Conservation (phyloP, 2,113 vertebrate genomes). For the Cyanistes caeruleus region DNA sequence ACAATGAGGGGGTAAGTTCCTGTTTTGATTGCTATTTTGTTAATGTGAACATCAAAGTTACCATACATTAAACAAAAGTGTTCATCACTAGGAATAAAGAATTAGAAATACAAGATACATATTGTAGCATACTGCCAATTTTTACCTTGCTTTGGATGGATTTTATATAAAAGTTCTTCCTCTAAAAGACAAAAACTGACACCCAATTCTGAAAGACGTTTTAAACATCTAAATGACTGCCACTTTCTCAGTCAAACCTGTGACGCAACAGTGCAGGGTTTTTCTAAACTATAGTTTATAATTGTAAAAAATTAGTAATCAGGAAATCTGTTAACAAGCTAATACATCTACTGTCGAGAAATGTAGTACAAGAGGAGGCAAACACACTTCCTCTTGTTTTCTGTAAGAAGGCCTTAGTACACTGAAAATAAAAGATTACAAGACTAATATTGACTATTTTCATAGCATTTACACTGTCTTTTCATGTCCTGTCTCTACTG, state of each 20-base stretch:
- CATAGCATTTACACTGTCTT: background rate
- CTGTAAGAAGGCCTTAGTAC: background rate
- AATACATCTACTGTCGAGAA: background rate
- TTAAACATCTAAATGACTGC: background rate
- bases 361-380: background rate
- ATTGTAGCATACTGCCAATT: background rate
- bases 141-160: background rate
- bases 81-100: background rate
- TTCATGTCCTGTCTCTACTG: background rate
- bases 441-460: background rate
- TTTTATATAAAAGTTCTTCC: background rate
- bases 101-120: background rate
- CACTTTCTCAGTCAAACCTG: background rate
- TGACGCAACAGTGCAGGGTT: background rate
- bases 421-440: background rate
- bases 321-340: background rate
- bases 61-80: background rate
- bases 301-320: background rate
- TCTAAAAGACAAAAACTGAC: background rate
- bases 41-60: background rate
- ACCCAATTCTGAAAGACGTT: background rate
- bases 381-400: background rate
- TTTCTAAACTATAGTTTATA: background rate
- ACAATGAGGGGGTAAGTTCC: conserved; percentile 94
- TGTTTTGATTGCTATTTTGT: conserved; percentile 44